Evolutionary conservation across 1,140 invertebrate species (phyloP).

Genomic region (Drosophila nebulosa): DNA sequence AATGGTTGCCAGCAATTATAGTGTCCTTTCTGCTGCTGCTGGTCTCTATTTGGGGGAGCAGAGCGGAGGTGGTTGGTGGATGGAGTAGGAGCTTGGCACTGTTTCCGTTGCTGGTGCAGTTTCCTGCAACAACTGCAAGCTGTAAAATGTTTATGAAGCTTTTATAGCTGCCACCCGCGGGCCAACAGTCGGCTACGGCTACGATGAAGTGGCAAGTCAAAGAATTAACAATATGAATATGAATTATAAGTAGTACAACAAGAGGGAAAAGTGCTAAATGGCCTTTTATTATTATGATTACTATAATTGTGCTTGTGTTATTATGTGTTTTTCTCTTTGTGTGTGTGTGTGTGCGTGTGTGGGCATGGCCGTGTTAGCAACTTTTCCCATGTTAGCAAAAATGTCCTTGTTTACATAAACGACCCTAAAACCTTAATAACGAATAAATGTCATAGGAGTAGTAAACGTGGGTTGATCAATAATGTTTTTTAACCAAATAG

Average conservation of each 20-base stretch:
- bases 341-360: background rate
- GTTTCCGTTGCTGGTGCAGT: conserved; percentile 34
- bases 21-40: conserved; percentile 5
- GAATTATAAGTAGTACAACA: conserved; percentile 49
- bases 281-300: conserved; percentile 66
- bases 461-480: background rate
- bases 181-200: background rate
- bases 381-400: conserved; percentile 19
- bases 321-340: conserved; percentile 3
- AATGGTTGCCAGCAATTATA: conserved; percentile 52
- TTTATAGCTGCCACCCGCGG: conserved; percentile 57
- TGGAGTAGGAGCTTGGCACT: background rate
- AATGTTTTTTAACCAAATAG: no score
- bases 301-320: conserved; percentile 37
- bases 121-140: conserved; percentile 71
- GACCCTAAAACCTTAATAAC: background rate
- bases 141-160: conserved; percentile 78
- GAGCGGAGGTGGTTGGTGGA: background rate
- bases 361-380: background rate
- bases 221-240: conserved; percentile 74
- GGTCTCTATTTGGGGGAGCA: background rate
- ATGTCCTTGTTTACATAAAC: conserved; percentile 42
- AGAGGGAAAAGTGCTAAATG: conserved; percentile 62
- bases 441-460: background rate
- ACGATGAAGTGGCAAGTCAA: conserved; percentile 19